Base-by-base conservation (phyloP, 2,888 invertebrate genomes). In the Hydroisotoma schaefferi region DNA sequence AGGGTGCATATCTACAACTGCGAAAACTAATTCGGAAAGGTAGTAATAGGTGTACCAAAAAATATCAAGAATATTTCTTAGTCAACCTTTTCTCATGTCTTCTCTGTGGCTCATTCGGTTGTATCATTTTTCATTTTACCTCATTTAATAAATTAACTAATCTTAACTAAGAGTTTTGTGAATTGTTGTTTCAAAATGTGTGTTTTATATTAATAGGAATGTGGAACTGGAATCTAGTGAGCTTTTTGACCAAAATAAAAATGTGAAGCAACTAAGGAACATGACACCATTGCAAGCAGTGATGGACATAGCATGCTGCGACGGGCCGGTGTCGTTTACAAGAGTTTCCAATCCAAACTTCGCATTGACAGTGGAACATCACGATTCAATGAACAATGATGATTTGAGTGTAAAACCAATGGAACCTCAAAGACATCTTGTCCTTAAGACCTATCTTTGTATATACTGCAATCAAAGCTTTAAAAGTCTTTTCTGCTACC, bases 301-400 rank as follows among this genome's bases (percentile, higher is more conserved):
- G 1, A 79, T 90, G 62, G 92, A 93, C 77, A 83, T 92, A n/a
- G 93, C 92, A 0, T 90, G 88, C 65, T 93, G 93, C 77, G 93
- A 93, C 77, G 93, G 93, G 0, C 93, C 93, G 0, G 91, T 93
- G 0, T 82, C 87, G 26, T 88, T 93, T 78, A 88, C 89, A 73
- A 82, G 92, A 1, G 90, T 93, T 2, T 79, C 90, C 2, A 93
- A 93, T 79, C 85, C 84, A 52, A 88, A 90, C 60, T 93, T 90
- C 79, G 84, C 81, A 2, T 61, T 77, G 8, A 75, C 76, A 40
- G 70, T 74, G n/a, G 74, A 74, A 59, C 73, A 75, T 66, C 68
- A 68, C 55, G 58, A 61, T 5, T 54, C 40, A 20, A 27, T 25
- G n/a, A 12, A 38, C 10, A 15, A 25, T 18, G 28, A 49, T 18